A percentile compares a stretch with the other conserved stretches of the same genome.
Evolutionary conservation across 2,888 invertebrate genomes (phyloP).

Genomic region (Xylota sylvarum): DNA sequence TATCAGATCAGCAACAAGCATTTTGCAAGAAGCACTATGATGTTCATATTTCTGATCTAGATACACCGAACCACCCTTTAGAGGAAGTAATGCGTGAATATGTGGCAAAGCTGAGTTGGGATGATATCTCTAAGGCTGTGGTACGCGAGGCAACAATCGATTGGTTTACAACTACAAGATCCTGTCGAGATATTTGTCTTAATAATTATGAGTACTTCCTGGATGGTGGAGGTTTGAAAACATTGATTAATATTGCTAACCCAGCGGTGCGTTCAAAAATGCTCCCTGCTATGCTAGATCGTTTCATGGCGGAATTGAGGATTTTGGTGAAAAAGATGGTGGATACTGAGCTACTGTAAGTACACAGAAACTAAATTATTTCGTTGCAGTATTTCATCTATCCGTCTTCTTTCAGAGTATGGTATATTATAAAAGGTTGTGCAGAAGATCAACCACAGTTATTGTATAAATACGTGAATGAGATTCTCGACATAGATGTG

Average conservation of each 20-base stretch:
- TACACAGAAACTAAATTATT: not conserved
- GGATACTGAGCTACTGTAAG: slow-evolving; percentile 35
- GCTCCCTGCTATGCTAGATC: not conserved
- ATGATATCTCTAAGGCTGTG: slow-evolving; percentile 32
- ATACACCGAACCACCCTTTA: not conserved
- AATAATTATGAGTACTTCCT: slow-evolving; percentile 13
- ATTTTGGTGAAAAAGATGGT: slow-evolving; percentile 20
- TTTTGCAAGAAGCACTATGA: slow-evolving; percentile 50
- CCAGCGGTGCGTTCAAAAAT: not conserved
- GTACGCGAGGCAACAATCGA: slow-evolving; percentile 47
- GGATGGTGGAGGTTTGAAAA: slow-evolving; percentile 27
- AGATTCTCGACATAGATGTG: slow-evolving; percentile 51
- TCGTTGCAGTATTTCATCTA: not conserved
- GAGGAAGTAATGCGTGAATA: slow-evolving; percentile 5
- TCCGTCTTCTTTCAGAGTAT: slow-evolving; percentile 25
- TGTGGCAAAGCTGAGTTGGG: slow-evolving; percentile 49
- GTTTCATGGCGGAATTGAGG: slow-evolving; percentile 27
- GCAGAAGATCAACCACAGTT: not conserved
- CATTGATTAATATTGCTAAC: slow-evolving; percentile 10
- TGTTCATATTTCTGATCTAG: slow-evolving; percentile 1
- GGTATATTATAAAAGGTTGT: slow-evolving; percentile 3
- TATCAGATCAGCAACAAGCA: not conserved
- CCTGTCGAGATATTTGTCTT: not conserved
- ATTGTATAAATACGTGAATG: slow-evolving; percentile 23
- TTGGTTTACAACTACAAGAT: slow-evolving; percentile 33